Base-by-base conservation (phyloP, 2,113 vertebrate species). In the Mormyrus iriodes region DNA sequence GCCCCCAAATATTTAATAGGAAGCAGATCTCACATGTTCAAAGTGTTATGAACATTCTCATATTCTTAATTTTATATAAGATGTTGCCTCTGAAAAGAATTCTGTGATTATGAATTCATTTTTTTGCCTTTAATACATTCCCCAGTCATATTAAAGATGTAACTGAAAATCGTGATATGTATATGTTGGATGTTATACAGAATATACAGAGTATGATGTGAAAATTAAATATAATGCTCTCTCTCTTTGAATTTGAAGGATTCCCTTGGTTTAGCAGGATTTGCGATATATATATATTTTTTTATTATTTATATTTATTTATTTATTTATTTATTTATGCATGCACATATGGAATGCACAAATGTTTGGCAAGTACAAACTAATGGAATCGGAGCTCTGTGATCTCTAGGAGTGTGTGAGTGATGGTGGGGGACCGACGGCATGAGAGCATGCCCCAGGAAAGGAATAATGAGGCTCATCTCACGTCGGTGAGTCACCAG, bases 81-180 rank as follows among this genome's bases (percentile, higher is more conserved):
- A 19, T 8, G 39, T 31, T 31, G 24, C 49, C 46, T 55, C 49
- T 13, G 27, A 86, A 84, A 48, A 24, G 82, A 84, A 15, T 48
- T 53, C 31, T 86, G 27, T 86, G 49, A 86, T 53, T 53, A 52
- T 53, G 44, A 84, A 83, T 85, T 53, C 15, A 31, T 52, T 86
- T 53, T 53, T 86, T 52, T 86, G 85, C 85, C 15, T 86, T 53
- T 86, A 53, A 53, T 51, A 21, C 73, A 49, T 49, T 86, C 39
- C n/a, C 15, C 85, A 86, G n/a, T 52, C n/a, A 39, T 19, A 27
- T 35, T 86, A 35, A 52, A 55, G 35, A n/a, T 51, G 9, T 13
- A 86, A 86, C 24, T 27, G 9, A 51, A 27, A 52, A 53, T 55
- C 4, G 6, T 52, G 21, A 4, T 35, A 53, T 86, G 31, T 86